phyloP scores from a whole-genome alignment of 2,113 vertebrate species.

The Microtus ochrogaster region DNA sequence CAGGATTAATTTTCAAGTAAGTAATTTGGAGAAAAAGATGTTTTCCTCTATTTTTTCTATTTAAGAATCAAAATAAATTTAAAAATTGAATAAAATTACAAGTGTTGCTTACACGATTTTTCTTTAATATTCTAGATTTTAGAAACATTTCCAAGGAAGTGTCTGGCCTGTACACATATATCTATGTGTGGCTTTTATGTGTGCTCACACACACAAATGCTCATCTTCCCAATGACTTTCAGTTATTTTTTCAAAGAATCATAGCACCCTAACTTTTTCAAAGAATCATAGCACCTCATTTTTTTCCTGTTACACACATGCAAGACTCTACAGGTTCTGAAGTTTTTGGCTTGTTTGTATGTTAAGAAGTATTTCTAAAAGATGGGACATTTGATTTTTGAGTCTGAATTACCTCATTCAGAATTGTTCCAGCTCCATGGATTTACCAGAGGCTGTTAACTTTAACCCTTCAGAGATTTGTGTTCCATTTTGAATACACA shows the following conservation, averaged over 20 bases:
- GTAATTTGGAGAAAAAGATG: slow-evolving; percentile 12
- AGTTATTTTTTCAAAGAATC: not conserved
- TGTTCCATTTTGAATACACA: not conserved
- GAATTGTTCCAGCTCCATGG: not conserved
- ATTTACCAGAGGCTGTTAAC: not conserved
- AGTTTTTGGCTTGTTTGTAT: not conserved
- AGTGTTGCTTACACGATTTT: not conserved
- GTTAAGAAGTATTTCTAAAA: not conserved
- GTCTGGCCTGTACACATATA: not conserved
- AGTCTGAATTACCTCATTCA: not conserved
- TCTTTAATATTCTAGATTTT: not conserved
- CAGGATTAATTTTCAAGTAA: not conserved
- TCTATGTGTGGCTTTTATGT: not conserved
- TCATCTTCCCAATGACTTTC: not conserved
- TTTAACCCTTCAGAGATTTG: not conserved
- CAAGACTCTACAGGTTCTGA: not conserved
- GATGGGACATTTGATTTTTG: not conserved
- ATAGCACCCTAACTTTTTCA: not conserved
- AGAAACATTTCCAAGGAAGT: not conserved
- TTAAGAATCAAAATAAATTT: slow-evolving; percentile 28
- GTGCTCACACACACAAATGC: no score
- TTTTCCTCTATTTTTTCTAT: not conserved
- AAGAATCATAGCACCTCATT: not conserved
- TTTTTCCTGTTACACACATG: not conserved
- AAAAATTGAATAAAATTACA: not conserved